These are phyloP conservation scores for Dynastes maya DNA, from an alignment of 2,888 invertebrate species.

Conservation along the genomic window DNA sequence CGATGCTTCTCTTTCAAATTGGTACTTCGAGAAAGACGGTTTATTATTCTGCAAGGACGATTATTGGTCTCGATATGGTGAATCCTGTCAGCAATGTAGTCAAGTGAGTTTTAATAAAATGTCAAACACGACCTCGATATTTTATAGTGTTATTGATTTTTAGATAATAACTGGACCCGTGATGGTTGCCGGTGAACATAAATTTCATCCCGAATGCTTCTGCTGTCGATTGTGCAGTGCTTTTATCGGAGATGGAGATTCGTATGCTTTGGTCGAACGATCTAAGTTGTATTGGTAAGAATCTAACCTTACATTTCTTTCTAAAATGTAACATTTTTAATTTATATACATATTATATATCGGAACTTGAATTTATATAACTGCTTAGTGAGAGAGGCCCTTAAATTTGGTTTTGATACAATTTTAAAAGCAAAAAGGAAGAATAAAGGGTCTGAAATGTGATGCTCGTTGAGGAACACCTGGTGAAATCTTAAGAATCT, in stretches of 20 bases:
- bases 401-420: no score
- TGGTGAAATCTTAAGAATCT: no score
- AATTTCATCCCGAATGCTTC: slow-evolving; percentile 97
- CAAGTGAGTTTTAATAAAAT: slow-evolving; percentile 73
- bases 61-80: slow-evolving; percentile 91
- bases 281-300: slow-evolving; percentile 88
- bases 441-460: no score
- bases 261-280: slow-evolving; percentile 92
- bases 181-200: slow-evolving; percentile 95
- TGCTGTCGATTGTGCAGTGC: slow-evolving; percentile 86
- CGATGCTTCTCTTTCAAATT: slow-evolving; percentile 86
- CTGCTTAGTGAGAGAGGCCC: no score
- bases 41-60: slow-evolving; percentile 90
- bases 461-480: no score
- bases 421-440: no score
- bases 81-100: slow-evolving; percentile 91
- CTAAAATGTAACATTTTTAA: no score
- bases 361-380: no score
- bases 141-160: slow-evolving; percentile 45
- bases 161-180: slow-evolving; percentile 87
- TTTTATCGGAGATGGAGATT: slow-evolving; percentile 93
- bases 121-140: background rate
- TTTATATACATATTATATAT: no score
- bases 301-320: slow-evolving; percentile 32
- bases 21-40: slow-evolving; percentile 96